These are phyloP conservation scores for Sakesphorus luctuosus DNA, from an alignment of 2,113 vertebrate genomes.

Conservation along the genomic window DNA sequence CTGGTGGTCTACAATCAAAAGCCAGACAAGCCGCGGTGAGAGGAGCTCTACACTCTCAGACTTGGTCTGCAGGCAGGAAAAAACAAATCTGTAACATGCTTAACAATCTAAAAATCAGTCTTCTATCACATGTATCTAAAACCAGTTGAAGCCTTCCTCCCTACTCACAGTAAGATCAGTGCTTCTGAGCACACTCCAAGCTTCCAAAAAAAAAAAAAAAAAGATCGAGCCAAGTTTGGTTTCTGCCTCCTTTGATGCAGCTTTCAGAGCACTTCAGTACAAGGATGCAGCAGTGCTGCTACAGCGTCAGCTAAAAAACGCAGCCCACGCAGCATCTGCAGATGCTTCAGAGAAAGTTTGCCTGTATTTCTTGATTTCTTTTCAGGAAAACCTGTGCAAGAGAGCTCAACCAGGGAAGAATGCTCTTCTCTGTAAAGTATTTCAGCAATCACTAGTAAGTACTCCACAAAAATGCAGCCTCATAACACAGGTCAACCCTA, in stretches of 20 bases:
- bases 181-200: neutral
- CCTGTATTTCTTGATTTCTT: slow-evolving; percentile 8
- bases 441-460: neutral
- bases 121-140: neutral
- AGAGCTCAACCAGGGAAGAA: neutral
- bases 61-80: neutral
- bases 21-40: neutral
- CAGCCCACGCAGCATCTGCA: slow-evolving; percentile 47
- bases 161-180: neutral
- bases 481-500: neutral
- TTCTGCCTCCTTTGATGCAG: slow-evolving; percentile 13
- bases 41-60: neutral
- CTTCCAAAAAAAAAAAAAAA: accelerated
- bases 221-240: neutral
- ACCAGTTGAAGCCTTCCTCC: neutral
- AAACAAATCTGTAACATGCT: neutral
- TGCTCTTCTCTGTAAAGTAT: neutral
- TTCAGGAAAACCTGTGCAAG: slow-evolving; percentile 24
- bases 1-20: neutral
- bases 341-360: slow-evolving; percentile 16
- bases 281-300: slow-evolving; percentile 21
- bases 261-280: neutral
- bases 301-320: neutral
- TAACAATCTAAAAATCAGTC: neutral
- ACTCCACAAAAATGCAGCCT: neutral